phyloP scores from a whole-genome alignment of 2,888 invertebrate genomes.

The Yponomeuta malinellus region DNA sequence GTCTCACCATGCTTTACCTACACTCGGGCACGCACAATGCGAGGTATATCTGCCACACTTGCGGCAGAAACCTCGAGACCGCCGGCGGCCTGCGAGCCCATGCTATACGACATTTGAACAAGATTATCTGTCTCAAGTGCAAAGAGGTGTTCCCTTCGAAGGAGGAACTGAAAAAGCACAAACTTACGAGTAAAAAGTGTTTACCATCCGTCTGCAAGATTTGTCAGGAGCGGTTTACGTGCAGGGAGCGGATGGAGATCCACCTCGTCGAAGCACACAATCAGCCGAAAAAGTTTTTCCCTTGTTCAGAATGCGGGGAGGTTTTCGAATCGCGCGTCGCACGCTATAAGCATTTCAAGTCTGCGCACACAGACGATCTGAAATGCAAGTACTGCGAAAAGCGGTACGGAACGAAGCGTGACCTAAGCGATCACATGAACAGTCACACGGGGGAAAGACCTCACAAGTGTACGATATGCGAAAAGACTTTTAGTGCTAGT shows the following conservation, averaged over 20 bases:
- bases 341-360: constrained; percentile 14
- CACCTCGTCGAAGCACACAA: constrained; percentile 15
- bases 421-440: constrained; percentile 24
- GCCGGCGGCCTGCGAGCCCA: constrained; percentile 12
- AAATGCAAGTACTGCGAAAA: constrained; percentile 14
- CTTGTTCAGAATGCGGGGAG: constrained; percentile 15
- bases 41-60: constrained; percentile 16
- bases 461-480: constrained; percentile 17
- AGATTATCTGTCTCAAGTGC: constrained; percentile 8
- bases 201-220: constrained; percentile 12
- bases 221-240: constrained; percentile 15
- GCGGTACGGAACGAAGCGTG: constrained; percentile 9
- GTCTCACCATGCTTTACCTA: not conserved
- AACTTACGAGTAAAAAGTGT: constrained; percentile 4
- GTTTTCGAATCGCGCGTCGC: constrained; percentile 11
- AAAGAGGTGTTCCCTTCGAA: constrained; percentile 8
- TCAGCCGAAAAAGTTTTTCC: constrained; percentile 11
- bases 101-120: not conserved
- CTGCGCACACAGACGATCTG: constrained; percentile 6
- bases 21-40: constrained; percentile 10
- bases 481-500: constrained; percentile 12
- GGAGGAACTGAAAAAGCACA: constrained; percentile 14
- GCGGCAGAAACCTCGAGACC: constrained; percentile 19
- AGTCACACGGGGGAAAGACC: constrained; percentile 18
- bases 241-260: constrained; percentile 10